A percentile compares a stretch with the other conserved stretches of the same genome.
Evolutionary conservation across 1,140 invertebrate species (phyloP).

Genomic region (Nylanderia fulva): DNA sequence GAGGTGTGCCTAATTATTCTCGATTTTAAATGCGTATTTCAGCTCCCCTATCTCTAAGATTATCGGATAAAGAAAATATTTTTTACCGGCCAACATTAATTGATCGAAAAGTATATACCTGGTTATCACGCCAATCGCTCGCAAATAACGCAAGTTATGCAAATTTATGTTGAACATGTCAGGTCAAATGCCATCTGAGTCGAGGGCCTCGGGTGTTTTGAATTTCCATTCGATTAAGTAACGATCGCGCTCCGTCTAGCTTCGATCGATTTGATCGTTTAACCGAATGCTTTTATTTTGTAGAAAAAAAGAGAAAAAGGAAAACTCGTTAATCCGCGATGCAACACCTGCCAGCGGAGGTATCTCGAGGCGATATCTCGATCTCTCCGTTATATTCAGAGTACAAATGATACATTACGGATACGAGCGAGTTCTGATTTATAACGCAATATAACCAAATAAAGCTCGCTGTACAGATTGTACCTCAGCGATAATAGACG

Average conservation of each 20-base stretch:
- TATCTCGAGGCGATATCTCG: constrained; percentile 38
- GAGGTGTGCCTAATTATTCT: constrained; percentile 23
- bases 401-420: constrained; percentile 39
- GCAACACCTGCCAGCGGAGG: constrained; percentile 27
- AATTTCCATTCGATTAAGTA: constrained; percentile 80
- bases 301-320: constrained; percentile 4
- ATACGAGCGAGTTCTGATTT: constrained; percentile 38
- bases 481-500: neutral
- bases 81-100: constrained; percentile 75
- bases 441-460: constrained; percentile 16
- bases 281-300: neutral
- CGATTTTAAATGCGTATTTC: constrained; percentile 72
- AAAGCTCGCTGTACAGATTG: neutral
- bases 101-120: constrained; percentile 45
- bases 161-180: constrained; percentile 80
- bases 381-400: constrained; percentile 43
- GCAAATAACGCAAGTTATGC: constrained; percentile 78
- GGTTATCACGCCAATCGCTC: constrained; percentile 58
- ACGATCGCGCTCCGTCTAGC: constrained; percentile 63
- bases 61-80: constrained; percentile 79
- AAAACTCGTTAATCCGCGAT: constrained; percentile 33
- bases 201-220: constrained; percentile 75
- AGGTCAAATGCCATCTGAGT: constrained; percentile 77
- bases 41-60: constrained; percentile 69
- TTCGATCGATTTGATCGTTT: constrained; percentile 57